Base-by-base conservation (phyloP, 1,140 invertebrate genomes). In the Homarus americanus region DNA sequence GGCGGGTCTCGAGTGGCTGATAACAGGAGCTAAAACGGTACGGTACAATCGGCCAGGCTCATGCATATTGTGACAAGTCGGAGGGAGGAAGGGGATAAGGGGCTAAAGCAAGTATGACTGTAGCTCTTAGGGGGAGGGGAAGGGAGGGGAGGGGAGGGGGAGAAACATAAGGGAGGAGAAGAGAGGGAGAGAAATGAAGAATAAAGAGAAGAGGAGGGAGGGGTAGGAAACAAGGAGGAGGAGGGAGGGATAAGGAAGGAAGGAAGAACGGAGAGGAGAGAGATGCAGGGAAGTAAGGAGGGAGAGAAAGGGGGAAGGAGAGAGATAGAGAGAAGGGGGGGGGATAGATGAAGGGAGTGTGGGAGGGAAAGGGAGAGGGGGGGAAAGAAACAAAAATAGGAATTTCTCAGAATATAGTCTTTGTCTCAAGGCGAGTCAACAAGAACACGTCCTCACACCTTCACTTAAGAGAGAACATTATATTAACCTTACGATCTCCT, bases 1-100 rank as follows among this genome's bases (percentile, higher is more conserved):
- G 40, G 75, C 24, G 40, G 38, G 10, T 32, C 40, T 10, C 9
- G n/a, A 41, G 75, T 78, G 34, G 34, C 32, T 9, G 75, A 78
- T 78, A 78, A 78, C 75, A n/a, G 24, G 20, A 41, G 75, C 75
- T 78, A 78, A 78, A 78, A 78, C 75, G 7, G 75, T 78, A 78
- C 75, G 75, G 75, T 78, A 78, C 75, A 40, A 38, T 40, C 75
- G 10, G 34, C 75, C 40, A 41, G 38, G 15, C 34, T 41, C 75
- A 41, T 78, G 75, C 40, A 44, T 78, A 78, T 78, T 78, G 75
- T 20, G 44, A 49, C 44, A 49, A 49, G 44, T 49, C 17, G 44
- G 38, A 7, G 38, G 75, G 75, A 41, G 38, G 15, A 20, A 63
- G 58, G 58, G 58, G 44, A n/a, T 72, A 72, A 28, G 5, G 15